These are phyloP conservation scores for Tigriopus japonicus DNA, from an alignment of 1,140 invertebrate genomes.

Conservation along the genomic window DNA sequence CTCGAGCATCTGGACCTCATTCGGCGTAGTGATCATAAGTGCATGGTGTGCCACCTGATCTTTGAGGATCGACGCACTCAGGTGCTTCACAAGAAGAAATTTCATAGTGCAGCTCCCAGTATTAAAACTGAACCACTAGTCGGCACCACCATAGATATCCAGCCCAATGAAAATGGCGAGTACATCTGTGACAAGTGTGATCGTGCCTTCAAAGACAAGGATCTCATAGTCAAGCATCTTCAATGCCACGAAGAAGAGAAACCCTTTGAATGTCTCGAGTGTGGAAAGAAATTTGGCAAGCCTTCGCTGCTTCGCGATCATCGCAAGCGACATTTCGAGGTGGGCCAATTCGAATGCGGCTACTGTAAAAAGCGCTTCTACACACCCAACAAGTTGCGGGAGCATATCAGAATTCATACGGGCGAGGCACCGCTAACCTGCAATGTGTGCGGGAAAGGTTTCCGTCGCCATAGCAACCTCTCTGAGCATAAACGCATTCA, in stretches of 20 bases:
- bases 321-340: slow-evolving; percentile 8
- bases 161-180: slow-evolving; percentile 7
- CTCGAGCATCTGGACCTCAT: not conserved
- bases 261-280: slow-evolving; percentile 13
- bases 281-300: slow-evolving; percentile 13
- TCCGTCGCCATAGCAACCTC: slow-evolving; percentile 8
- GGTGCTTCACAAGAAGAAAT: not conserved
- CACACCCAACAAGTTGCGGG: slow-evolving; percentile 46
- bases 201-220: slow-evolving; percentile 11
- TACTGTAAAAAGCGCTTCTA: slow-evolving; percentile 6
- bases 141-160: not conserved
- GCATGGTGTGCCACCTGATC: not conserved
- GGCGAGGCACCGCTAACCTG: slow-evolving; percentile 40
- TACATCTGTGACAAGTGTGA: slow-evolving; percentile 11
- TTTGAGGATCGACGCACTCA: not conserved
- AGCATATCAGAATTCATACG: slow-evolving; percentile 65
- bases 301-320: not conserved
- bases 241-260: slow-evolving; percentile 8
- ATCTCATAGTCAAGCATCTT: slow-evolving; percentile 5
- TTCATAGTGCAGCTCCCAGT: not conserved
- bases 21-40: not conserved
- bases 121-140: not conserved
- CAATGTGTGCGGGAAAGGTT: slow-evolving; percentile 7
- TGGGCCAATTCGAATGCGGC: not conserved
- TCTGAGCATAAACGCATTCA: slow-evolving; percentile 10